phyloP scores from a whole-genome alignment of 2,888 invertebrate species.

The Erebia aethiops region DNA sequence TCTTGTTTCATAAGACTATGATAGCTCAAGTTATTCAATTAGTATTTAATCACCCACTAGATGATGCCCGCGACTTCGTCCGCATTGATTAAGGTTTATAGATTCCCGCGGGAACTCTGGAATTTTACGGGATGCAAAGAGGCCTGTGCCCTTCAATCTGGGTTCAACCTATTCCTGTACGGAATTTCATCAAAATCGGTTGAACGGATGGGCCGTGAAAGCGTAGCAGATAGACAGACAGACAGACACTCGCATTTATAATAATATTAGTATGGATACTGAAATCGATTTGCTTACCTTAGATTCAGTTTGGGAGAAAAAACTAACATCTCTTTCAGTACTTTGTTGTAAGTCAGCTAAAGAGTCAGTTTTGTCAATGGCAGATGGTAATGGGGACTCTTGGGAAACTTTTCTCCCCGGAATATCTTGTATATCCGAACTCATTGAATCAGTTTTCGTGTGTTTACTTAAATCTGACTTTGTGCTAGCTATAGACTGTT shows the following conservation, averaged over 20 bases:
- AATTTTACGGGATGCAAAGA: too few relatives aligned
- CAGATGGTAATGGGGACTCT: conserved; percentile 68
- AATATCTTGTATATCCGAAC: conserved; percentile 68
- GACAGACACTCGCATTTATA: too few relatives aligned
- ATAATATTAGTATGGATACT: neutral
- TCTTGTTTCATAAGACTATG: neutral
- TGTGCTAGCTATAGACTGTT: conserved; percentile 65
- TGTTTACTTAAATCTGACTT: conserved; percentile 72
- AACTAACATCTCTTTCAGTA: conserved; percentile 76
- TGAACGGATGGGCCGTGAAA: too few relatives aligned
- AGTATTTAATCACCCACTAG: too few relatives aligned
- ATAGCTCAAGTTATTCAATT: neutral
- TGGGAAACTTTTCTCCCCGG: conserved; percentile 64
- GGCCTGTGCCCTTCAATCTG: too few relatives aligned
- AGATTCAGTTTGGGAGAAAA: conserved; percentile 78
- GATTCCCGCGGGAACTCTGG: too few relatives aligned
- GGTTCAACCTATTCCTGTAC: too few relatives aligned
- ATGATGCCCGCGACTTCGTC: too few relatives aligned
- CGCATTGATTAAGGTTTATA: too few relatives aligned
- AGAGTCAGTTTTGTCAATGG: conserved; percentile 74
- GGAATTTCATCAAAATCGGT: too few relatives aligned
- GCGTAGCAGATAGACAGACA: too few relatives aligned
- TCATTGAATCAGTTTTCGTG: conserved; percentile 74
- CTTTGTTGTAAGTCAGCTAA: conserved; percentile 75
- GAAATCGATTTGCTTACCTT: conserved; percentile 55